phyloP scores from a whole-genome alignment of 1,140 invertebrate species.

The Diorhabda sublineata region DNA sequence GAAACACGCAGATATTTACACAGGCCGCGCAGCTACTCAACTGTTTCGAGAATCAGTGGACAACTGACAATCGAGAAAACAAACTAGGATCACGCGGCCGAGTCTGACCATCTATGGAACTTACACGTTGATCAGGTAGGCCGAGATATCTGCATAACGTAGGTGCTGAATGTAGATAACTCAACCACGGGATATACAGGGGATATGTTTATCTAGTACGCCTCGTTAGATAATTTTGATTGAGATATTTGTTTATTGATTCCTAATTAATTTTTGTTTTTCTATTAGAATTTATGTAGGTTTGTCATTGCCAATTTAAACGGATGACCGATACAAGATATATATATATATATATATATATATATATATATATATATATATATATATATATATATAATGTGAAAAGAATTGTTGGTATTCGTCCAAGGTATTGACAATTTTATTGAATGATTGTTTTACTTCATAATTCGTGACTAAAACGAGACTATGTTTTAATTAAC shows the following conservation, averaged over 20 bases:
- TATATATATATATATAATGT: no score
- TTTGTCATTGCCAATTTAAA: neutral
- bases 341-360: no score
- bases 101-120: conserved; percentile 34
- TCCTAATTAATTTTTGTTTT: neutral
- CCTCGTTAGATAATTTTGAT: neutral
- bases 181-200: neutral
- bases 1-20: conserved; percentile 4
- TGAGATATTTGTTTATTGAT: neutral
- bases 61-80: conserved; percentile 32
- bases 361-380: no score
- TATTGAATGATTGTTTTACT: no score
- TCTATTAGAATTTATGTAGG: neutral
- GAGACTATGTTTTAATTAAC: no score
- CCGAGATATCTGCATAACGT: conserved; percentile 21
- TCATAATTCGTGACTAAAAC: no score
- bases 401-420: no score
- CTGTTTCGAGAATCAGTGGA: conserved; percentile 30
- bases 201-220: neutral
- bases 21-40: conserved; percentile 26
- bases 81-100: conserved; percentile 17
- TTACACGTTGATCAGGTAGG: conserved; percentile 28
- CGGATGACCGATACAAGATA: no score
- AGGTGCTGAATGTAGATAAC: conserved; percentile 11
- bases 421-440: no score